phyloP scores from a whole-genome alignment of 2,888 invertebrate genomes.

The Phengaris alcon region DNA sequence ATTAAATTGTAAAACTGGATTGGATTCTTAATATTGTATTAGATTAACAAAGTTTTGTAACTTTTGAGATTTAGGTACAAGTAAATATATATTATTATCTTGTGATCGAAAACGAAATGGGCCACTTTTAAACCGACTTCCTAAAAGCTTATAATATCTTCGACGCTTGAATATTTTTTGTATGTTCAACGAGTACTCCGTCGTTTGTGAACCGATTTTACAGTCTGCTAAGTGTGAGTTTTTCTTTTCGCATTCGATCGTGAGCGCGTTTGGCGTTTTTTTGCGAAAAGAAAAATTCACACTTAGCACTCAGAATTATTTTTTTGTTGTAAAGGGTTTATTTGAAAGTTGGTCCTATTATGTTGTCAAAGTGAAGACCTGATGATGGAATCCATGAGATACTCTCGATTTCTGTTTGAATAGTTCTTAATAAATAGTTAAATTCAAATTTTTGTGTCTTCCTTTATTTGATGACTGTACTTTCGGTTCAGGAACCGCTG shows the following conservation, averaged over 20 bases:
- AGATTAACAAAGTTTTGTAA: not conserved
- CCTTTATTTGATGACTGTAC: not conserved
- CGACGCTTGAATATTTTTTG: not conserved
- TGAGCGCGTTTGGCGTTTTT: too few species aligned
- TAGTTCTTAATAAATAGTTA: too few species aligned
- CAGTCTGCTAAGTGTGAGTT: not conserved
- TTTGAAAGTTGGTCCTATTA: not conserved
- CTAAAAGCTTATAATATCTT: not conserved
- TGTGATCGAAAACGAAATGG: not conserved
- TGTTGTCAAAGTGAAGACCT: not conserved
- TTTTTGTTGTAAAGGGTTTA: not conserved
- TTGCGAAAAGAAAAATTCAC: too few species aligned
- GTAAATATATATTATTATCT: not conserved
- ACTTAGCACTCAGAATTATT: not conserved
- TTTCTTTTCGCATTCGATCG: too few species aligned
- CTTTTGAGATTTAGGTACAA: not conserved
- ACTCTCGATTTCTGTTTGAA: not conserved
- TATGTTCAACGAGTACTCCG: not conserved
- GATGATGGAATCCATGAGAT: not conserved
- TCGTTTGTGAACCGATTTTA: not conserved
- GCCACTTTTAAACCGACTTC: not conserved
- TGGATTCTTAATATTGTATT: not conserved
- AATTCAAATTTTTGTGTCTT: too few species aligned
- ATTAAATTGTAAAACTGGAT: not conserved
- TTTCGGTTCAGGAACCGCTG: slow-evolving; percentile 83